phyloP scores from a whole-genome alignment of 2,113 vertebrate species.

The Callorhinus ursinus region DNA sequence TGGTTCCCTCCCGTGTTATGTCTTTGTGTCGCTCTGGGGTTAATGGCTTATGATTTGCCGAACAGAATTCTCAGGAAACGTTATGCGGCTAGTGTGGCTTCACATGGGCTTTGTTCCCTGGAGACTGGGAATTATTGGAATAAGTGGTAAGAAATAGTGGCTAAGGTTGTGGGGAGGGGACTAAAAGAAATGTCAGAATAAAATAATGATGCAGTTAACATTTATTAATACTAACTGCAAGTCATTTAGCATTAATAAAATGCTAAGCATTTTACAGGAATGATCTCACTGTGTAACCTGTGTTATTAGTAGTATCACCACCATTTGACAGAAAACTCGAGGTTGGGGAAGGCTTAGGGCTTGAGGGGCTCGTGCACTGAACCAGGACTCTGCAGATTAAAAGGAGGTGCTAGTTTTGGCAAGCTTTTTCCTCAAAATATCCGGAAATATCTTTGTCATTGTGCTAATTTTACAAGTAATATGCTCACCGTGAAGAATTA shows the following conservation, averaged over 20 bases:
- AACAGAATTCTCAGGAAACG: not conserved
- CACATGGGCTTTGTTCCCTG: not conserved
- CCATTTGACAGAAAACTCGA: slow-evolving; percentile 2
- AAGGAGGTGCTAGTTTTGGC: not conserved
- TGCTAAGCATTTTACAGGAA: not conserved
- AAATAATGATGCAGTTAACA: not conserved
- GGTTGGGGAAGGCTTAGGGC: not conserved
- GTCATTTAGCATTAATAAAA: not conserved
- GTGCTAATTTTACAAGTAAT: slow-evolving; percentile 10
- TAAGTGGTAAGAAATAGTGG: not conserved
- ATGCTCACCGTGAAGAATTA: not conserved
- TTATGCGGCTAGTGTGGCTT: not conserved
- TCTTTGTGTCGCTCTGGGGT: not conserved
- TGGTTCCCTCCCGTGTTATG: not conserved
- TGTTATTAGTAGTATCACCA: not conserved
- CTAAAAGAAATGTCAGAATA: not conserved
- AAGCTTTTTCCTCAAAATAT: not conserved
- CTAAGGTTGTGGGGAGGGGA: not conserved
- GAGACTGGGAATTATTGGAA: not conserved
- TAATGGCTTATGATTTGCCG: not conserved
- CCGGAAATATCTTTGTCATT: slow-evolving; percentile 19
- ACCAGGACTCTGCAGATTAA: not conserved
- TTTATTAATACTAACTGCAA: not conserved
- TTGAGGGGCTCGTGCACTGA: not conserved
- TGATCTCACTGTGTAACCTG: not conserved